Conservation (phyloP, 2,888 invertebrate species). For the Masnerella sp. region DNA sequence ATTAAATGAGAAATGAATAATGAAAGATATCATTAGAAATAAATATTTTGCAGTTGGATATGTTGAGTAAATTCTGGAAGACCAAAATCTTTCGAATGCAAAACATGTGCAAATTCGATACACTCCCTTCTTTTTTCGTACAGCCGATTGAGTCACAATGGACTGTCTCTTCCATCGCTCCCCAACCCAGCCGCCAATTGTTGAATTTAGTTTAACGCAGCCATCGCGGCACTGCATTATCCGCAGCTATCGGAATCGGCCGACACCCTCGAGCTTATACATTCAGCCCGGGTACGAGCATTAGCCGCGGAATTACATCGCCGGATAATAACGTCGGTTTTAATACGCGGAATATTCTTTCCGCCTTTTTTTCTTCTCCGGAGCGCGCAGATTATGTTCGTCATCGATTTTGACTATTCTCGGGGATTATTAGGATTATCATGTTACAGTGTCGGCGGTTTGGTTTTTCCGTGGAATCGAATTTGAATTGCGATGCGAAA, state of each 20-base stretch:
- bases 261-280: slow-evolving; percentile 29
- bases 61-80: too few relatives aligned
- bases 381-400: slow-evolving; percentile 32
- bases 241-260: slow-evolving; percentile 21
- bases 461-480: slow-evolving; percentile 26
- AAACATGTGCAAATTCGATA: too few relatives aligned
- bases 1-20: too few relatives aligned
- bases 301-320: slow-evolving; percentile 41
- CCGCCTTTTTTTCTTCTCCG: slow-evolving; percentile 12
- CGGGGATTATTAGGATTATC: slow-evolving; percentile 43
- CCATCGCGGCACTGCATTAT: slow-evolving; percentile 23
- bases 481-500: slow-evolving; percentile 22
- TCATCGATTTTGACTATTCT: slow-evolving; percentile 35
- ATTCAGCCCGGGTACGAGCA: slow-evolving; percentile 24
- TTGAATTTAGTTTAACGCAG: slow-evolving; percentile 34
- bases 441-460: slow-evolving; percentile 10
- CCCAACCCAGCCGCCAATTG: slow-evolving; percentile 7
- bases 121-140: too few relatives aligned
- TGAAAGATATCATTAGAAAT: too few relatives aligned
- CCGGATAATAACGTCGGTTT: slow-evolving; percentile 46
- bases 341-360: slow-evolving; percentile 31
- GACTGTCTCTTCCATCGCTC: background rate
- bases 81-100: too few relatives aligned
- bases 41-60: too few relatives aligned
- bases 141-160: slow-evolving; percentile 18